Evolutionary conservation across 2,888 invertebrate genomes (phyloP).

Genomic region (Luperina testacea): DNA sequence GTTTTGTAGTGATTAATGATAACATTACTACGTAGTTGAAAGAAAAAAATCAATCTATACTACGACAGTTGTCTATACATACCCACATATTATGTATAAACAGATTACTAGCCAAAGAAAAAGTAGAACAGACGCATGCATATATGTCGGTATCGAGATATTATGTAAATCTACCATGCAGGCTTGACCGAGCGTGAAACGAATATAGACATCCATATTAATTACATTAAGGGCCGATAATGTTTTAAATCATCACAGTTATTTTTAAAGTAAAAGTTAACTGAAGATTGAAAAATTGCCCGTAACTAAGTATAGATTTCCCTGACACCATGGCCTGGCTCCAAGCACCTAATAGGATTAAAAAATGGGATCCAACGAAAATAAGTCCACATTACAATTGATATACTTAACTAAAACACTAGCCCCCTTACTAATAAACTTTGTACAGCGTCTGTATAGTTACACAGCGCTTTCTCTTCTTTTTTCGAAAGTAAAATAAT

Average conservation of each 20-base stretch:
- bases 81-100: neutral
- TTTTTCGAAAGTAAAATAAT: too few relatives aligned
- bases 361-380: too few relatives aligned
- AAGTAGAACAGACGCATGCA: conserved; percentile 5
- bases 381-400: too few relatives aligned
- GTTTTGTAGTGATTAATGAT: too few relatives aligned
- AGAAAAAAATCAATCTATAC: neutral
- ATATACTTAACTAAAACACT: too few relatives aligned
- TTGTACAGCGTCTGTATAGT: too few relatives aligned
- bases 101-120: neutral
- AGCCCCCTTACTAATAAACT: too few relatives aligned
- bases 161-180: conserved; percentile 8
- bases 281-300: neutral
- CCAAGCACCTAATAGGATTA: neutral
- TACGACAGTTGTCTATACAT: neutral
- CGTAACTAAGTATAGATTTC: neutral
- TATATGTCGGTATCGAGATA: neutral
- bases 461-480: too few relatives aligned
- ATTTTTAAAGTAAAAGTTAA: neutral
- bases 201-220: conserved; percentile 10
- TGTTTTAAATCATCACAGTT: neutral
- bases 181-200: conserved; percentile 2
- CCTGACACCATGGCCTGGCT: neutral
- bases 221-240: neutral
- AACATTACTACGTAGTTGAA: too few relatives aligned